These are phyloP conservation scores for Acyrthosiphon pisum DNA, from an alignment of 1,140 invertebrate species.

Conservation along the genomic window DNA sequence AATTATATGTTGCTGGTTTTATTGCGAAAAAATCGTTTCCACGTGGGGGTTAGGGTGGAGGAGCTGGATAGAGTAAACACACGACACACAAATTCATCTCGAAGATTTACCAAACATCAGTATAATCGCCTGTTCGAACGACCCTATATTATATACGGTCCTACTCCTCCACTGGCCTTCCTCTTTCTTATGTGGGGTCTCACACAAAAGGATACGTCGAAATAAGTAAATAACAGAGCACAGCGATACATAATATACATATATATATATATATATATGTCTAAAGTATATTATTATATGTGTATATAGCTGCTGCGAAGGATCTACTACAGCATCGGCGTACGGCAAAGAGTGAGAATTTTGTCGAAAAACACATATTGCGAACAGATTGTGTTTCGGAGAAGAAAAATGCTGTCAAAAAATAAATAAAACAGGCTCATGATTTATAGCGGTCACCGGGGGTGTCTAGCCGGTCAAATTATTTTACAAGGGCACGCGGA, in stretches of 20 bases:
- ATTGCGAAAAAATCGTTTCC: neutral
- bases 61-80: too few species aligned
- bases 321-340: neutral
- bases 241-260: neutral
- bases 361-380: slow-evolving; percentile 43
- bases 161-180: neutral
- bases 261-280: neutral
- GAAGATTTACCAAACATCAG: neutral
- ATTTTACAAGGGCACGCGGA: neutral
- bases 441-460: slow-evolving; percentile 54
- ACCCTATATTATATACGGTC: neutral
- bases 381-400: slow-evolving; percentile 40
- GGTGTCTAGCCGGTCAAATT: slow-evolving; percentile 45
- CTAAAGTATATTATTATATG: neutral
- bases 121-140: neutral
- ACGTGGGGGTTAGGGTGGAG: neutral
- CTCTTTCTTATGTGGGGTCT: neutral
- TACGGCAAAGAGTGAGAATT: neutral
- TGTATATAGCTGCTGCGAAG: neutral
- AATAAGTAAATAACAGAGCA: neutral
- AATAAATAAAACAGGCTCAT: slow-evolving; percentile 16
- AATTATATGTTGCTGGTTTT: slow-evolving; percentile 15
- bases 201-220: neutral
- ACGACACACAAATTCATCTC: neutral
- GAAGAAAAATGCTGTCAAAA: slow-evolving; percentile 31